Evolutionary conservation across 1,140 invertebrate genomes (phyloP), one percentile per base, ranked within the genome.

Genomic region (Nymphalis io): DNA sequence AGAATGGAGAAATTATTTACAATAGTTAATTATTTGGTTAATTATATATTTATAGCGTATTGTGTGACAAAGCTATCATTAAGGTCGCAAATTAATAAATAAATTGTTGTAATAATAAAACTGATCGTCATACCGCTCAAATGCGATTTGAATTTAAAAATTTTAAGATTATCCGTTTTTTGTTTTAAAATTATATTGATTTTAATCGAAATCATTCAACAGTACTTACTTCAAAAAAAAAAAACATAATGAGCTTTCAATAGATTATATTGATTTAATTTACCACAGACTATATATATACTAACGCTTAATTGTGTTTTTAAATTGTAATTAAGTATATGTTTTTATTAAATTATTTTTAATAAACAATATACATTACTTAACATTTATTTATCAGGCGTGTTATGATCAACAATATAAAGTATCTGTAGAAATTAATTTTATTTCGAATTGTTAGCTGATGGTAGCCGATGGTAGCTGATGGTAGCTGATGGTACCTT

Each of bases 401-500:
- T 51, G 20, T 8, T 51, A n/a, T n/a, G n/a, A 21, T 51, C 48
- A 51, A 5, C 21, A 23, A 8, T 27, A 55, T 55, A 13, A 21
- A n/a, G 3, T 53, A 20, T 23, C 5, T 55, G 27, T 4, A 23
- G 3, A 1, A 3, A 27, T 55, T 13, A 27, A 13, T 33, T 20
- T n/a, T 42, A 42, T 60, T 51, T 55, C 44, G 1, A 44, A 42
- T 27, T 62, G 62, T 69, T 60, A 69, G 18, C 33, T n/a, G 40
- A 74, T n/a, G n/a, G n/a, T n/a, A n/a, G n/a, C n/a, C n/a, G n/a
- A n/a, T n/a, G n/a, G n/a, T n/a, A n/a, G n/a, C n/a, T n/a, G n/a
- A n/a, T 67, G 77, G 78, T 84, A 87, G 81, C 78, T 83, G n/a
- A n/a, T n/a, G n/a, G n/a, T n/a, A 82, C 79, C 70, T 82, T 67